Evolutionary conservation across 2,113 vertebrate genomes (phyloP), one percentile per base, ranked within the genome.

Genomic region (Dromiciops gliroides): DNA sequence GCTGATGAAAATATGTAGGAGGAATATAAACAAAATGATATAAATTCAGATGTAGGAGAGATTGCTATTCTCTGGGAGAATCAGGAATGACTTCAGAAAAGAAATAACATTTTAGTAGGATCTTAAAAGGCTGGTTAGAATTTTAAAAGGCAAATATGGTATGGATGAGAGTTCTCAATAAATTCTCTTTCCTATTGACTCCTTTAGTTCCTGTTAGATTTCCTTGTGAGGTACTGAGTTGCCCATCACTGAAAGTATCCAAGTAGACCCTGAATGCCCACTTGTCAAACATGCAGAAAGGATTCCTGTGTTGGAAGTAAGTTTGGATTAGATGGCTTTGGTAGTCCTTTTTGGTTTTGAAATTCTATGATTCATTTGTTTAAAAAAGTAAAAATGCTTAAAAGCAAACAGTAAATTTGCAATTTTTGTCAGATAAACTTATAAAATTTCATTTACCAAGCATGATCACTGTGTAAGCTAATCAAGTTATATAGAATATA

Each of bases 341-440:
- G 67, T 22, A 83, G n/a, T 8, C 19, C 19, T 44, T 83, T 44
- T 44, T n/a, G 22, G 8, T 6, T 83, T 44, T 44, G 67, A 83
- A 19, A 44, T 83, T 83, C 67, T 83, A 91, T 0, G 83, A 12
- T 52, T 91, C 51, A 24, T 95, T 92, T 93, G 52, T 56, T 92
- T 91, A 9, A 90, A 83, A 92, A 83, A 91, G 48, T 3, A 56
- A 92, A 94, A 92, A 89, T 83, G 48, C n/a, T 51, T 48, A 92
- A 96, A 51, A 37, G 90, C 50, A 90, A 28, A n/a, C 51, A 53
- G 11, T n/a, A 51, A 91, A 83, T 60, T 28, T 75, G 48, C 52
- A 48, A 24, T 60, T 89, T 49, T 93, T 67, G 48, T 88, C 19
- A 12, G n/a, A 48, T n/a, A 89, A 89, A 91, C 44, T 75, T 75